Evolutionary conservation across 64 coral and sea anemone species (phyloP).

Genomic region (Trachythela sp.): DNA sequence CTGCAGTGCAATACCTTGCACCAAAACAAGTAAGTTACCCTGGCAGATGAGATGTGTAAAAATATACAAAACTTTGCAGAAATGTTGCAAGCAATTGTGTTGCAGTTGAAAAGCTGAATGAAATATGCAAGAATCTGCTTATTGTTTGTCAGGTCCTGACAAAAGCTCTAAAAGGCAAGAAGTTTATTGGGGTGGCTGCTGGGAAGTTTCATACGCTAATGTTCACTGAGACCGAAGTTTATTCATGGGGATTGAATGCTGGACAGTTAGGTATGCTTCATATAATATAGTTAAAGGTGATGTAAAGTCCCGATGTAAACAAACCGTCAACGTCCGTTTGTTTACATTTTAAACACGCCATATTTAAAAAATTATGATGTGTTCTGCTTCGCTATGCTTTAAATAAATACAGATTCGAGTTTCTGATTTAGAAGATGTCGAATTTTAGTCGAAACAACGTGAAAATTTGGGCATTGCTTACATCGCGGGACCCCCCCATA

Average conservation of each 20-base stretch:
- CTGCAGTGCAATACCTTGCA: constrained; percentile 45
- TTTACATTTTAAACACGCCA: too few relatives aligned
- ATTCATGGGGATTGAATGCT: constrained; percentile 80
- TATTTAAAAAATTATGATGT: too few relatives aligned
- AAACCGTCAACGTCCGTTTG: too few relatives aligned
- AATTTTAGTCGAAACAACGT: too few relatives aligned
- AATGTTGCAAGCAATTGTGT: not conserved
- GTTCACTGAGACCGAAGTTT: constrained; percentile 63
- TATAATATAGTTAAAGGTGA: not conserved
- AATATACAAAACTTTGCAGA: not conserved
- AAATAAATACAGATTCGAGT: too few relatives aligned
- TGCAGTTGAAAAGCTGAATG: too few relatives aligned
- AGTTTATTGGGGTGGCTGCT: constrained; percentile 65
- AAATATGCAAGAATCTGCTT: not conserved
- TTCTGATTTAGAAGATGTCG: too few relatives aligned
- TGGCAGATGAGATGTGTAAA: not conserved
- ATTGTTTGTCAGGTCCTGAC: constrained; percentile 36
- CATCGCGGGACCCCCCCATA: too few relatives aligned
- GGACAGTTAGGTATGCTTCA: constrained; percentile 66
- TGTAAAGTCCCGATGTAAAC: too few relatives aligned
- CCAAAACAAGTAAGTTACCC: constrained; percentile 59
- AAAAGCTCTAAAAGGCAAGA: constrained; percentile 69
- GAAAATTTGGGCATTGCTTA: too few relatives aligned
- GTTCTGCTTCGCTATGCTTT: too few relatives aligned
- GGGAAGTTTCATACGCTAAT: constrained; percentile 83